Base-by-base conservation (phyloP, 2,113 vertebrate species). In the Chamaea fasciata region DNA sequence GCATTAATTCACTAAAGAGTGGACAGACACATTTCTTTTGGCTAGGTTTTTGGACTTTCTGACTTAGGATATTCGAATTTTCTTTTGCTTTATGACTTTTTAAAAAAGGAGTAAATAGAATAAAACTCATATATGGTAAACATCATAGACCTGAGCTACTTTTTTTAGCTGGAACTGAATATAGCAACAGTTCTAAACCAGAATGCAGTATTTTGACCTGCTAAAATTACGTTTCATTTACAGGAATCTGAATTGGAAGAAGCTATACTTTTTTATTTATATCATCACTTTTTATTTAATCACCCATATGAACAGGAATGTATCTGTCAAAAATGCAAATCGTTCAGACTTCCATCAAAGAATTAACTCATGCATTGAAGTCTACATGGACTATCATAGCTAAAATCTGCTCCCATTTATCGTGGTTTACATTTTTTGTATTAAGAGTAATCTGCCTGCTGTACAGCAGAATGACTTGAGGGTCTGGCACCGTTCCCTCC, bases 351-450 rank as follows among this genome's bases (percentile, higher is more conserved):
- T 88, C 39, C 31, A 64, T 59, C 64, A 87, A 63, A 82, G 8
- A 78, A 73, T 85, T 87, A 87, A 71, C 68, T 81, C 41, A 24
- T 42, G 44, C 80, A 56, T 49, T 76, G 53, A 84, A 76, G 74
- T 20, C 41, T 82, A 56, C 49, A 23, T 37, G 60, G 60, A 56
- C 52, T 89, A 75, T 75, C 73, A 67, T 10, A 81, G 46, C 77
- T 75, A 60, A 89, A 94, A 90, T 92, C 91, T 92, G 85, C 87
- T 96, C 92, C 55, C 62, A 94, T 87, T 95, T 92, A 94, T 75
- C 5, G 0, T 85, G 70, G 87, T 87, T 96, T 96, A 89, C 87
- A 89, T 94, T 95, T 96, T 94, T 89, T 64, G 17, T 82, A 39
- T 56, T 60, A 64, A 79, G 57, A 89, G 59, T 92, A 89, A 96